A percentile compares a stretch with the other conserved stretches of the same genome.
Evolutionary conservation across 2,113 vertebrate genomes (phyloP).

Genomic region (Cryptomyrus ogoouensis): DNA sequence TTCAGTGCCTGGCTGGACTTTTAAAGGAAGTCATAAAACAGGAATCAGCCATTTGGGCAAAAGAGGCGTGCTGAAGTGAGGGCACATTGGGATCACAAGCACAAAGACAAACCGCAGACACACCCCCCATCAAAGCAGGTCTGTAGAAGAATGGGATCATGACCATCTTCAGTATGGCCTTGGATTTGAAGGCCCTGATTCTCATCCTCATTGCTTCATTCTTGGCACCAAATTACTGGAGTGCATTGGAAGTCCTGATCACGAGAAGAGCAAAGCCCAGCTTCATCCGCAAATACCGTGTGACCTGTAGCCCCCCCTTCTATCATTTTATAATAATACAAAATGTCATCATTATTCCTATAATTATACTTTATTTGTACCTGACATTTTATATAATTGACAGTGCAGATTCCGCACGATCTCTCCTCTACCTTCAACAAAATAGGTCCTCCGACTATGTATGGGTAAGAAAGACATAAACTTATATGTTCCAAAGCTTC

Average conservation of each 20-base stretch:
- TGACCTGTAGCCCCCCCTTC: background rate
- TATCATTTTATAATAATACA: background rate
- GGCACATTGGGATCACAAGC: background rate
- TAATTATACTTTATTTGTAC: background rate
- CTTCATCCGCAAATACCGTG: background rate
- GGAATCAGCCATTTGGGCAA: background rate
- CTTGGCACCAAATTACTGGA: too few relatives aligned
- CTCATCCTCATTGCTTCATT: too few relatives aligned
- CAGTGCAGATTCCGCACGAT: background rate
- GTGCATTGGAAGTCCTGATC: too few relatives aligned
- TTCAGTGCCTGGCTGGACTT: background rate
- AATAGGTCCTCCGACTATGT: background rate
- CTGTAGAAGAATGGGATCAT: background rate
- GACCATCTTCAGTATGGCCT: too few relatives aligned
- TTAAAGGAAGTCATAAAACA: background rate
- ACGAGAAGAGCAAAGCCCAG: background rate
- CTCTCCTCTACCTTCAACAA: background rate
- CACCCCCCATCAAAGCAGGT: background rate
- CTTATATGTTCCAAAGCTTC: background rate
- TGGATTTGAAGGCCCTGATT: too few relatives aligned
- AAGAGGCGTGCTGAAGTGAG: too few relatives aligned
- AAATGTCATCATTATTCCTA: background rate
- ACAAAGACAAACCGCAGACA: background rate
- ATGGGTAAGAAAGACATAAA: background rate
- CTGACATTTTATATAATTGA: background rate